A percentile compares a stretch with the other conserved stretches of the same genome.
phyloP scores from a whole-genome alignment of 2,113 vertebrate species.

The Phaetusa simplex region DNA sequence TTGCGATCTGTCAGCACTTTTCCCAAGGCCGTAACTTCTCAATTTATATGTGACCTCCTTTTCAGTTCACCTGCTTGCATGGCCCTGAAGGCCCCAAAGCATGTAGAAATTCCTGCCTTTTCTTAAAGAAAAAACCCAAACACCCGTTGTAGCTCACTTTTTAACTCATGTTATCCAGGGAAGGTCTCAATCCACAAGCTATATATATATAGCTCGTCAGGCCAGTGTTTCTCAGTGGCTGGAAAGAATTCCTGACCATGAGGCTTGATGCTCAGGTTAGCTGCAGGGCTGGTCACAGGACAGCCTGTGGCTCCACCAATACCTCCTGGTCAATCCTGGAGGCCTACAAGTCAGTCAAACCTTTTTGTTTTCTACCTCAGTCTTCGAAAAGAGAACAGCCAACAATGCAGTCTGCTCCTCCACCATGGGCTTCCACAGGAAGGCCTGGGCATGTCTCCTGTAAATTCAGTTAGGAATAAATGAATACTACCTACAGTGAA shows the following conservation, averaged over 20 bases:
- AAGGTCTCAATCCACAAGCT: not conserved
- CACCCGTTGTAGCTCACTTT: not conserved
- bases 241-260: not conserved
- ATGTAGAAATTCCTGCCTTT: not conserved
- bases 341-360: not conserved
- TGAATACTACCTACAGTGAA: not conserved
- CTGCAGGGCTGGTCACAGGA: not conserved
- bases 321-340: not conserved
- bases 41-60: not conserved
- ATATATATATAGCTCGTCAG: not conserved
- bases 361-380: not conserved
- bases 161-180: not conserved
- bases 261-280: not conserved
- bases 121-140: not conserved
- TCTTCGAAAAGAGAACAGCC: not conserved
- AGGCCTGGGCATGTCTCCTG: not conserved
- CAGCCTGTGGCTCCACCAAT: not conserved
- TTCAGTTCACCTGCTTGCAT: not conserved
- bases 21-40: not conserved
- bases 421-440: not conserved
- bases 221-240: not conserved
- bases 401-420: not conserved
- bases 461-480: not conserved
- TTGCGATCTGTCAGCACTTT: not conserved
- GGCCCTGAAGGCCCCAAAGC: not conserved